Conservation (phyloP, 53 echinoderm and acorn worm species). For the Pentamera pediparva region DNA sequence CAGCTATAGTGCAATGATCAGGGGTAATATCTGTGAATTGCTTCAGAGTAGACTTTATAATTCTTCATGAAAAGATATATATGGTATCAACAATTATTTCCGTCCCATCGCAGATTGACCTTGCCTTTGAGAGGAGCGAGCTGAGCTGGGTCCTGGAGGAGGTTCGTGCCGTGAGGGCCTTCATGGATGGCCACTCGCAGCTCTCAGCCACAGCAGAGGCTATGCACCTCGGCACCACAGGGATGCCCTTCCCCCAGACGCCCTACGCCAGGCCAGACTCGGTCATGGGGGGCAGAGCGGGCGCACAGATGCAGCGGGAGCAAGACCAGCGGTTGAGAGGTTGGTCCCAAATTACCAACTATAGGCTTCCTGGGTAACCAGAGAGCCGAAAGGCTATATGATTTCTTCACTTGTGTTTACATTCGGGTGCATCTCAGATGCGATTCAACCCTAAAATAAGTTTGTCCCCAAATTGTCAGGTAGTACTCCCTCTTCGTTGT, state of each 20-base stretch:
- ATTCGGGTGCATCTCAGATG: neutral
- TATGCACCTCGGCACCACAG: neutral
- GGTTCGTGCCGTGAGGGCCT: slow-evolving; percentile 56
- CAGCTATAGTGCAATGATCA: too few species aligned
- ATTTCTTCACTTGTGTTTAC: too few species aligned
- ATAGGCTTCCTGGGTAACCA: too few species aligned
- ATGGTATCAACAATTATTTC: too few species aligned
- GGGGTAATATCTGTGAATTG: too few species aligned
- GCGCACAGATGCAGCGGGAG: slow-evolving; percentile 37
- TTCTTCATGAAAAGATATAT: too few species aligned
- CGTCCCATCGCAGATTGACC: slow-evolving; percentile 79
- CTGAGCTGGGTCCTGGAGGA: slow-evolving; percentile 75
- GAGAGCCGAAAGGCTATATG: too few species aligned
- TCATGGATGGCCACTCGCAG: slow-evolving; percentile 79
- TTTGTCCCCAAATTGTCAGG: neutral
- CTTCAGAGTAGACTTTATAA: too few species aligned
- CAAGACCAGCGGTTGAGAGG: slow-evolving; percentile 27
- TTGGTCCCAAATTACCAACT: neutral
- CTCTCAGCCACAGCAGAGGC: slow-evolving; percentile 24
- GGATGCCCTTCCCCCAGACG: slow-evolving; percentile 1
- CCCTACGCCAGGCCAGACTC: slow-evolving; percentile 23
- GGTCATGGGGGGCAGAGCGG: slow-evolving; percentile 20
- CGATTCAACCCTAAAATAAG: too few species aligned
- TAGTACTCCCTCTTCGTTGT: neutral
- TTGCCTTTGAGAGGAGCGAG: slow-evolving; percentile 56